Base-by-base conservation (phyloP, 1,140 invertebrate genomes). In the Zophobas atratus region DNA sequence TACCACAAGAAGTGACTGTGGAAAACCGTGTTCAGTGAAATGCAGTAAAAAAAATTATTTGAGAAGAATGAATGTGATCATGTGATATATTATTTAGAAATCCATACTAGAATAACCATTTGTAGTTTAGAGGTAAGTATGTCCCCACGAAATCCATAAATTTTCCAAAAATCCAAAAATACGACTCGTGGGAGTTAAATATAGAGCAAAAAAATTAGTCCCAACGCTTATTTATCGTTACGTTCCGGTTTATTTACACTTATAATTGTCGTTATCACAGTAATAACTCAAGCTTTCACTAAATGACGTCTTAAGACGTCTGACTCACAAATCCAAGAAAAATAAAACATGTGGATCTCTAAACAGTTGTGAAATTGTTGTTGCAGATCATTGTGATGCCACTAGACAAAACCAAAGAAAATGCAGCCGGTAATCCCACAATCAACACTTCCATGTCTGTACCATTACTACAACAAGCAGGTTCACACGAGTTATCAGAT, bases 261-360 rank as follows among this genome's bases (percentile, higher is more conserved):
- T 46, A 8, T 8, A 46, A 46, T 46, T 46, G n/a, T 51, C 49
- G n/a, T 51, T 51, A 51, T 51, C 49, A 20, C n/a, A 51, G 20
- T 51, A n/a, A 51, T 51, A 20, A 20, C 20, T 20, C n/a, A 20
- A 4, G 49, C 49, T 51, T 51, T 51, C 49, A 51, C 4, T 67
- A 67, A 20, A 39, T 67, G 60, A 67, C 60, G 60, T 67, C 20
- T n/a, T 63, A 4, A 46, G 6, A 5, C 38, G n/a, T 33, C 38
- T 67, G 60, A 67, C 39, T 67, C 60, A 67, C 60, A 43, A 46
- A 32, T 67, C 39, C 39, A 67, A 67, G 60, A 67, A 67, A 67
- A 3, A 36, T 55, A 36, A 32, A 67, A 32, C 60, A 41, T 57
- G 34, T 32, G 3, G 1, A 34, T 33, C 32, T 55, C 35, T 33